These are phyloP conservation scores for Girardia tigrina DNA, from an alignment of 2,888 invertebrate species.

Conservation along the genomic window DNA sequence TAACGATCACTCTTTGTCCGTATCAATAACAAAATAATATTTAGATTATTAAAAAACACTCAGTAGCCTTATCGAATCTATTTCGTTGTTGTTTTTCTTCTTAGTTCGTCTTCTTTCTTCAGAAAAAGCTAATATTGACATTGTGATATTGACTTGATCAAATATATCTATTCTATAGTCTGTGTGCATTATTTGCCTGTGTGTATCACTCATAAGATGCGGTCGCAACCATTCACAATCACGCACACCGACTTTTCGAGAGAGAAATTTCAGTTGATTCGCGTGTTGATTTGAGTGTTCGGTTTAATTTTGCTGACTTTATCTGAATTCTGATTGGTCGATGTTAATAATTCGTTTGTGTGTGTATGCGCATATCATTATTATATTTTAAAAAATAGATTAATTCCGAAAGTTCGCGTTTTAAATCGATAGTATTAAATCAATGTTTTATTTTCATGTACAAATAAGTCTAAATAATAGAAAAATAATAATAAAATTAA, in stretches of 20 bases:
- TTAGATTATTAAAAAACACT: constrained; percentile 19
- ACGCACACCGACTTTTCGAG: not conserved
- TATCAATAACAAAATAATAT: constrained; percentile 23
- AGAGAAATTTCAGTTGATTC: not conserved
- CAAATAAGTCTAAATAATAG: not conserved
- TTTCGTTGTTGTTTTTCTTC: constrained; percentile 23
- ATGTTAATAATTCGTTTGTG: not conserved
- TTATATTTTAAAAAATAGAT: not conserved
- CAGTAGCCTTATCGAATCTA: constrained; percentile 23
- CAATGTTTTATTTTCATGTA: no score
- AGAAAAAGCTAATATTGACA: constrained; percentile 23
- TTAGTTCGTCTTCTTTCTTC: constrained; percentile 23
- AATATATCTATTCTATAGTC: constrained; percentile 10
- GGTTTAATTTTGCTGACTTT: not conserved
- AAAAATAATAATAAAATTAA: not conserved
- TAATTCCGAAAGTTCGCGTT: not conserved
- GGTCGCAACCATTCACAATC: constrained; percentile 12
- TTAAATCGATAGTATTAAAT: not conserved
- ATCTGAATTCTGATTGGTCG: not conserved
- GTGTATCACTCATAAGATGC: not conserved
- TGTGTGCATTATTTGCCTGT: constrained; percentile 13
- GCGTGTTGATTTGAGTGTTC: not conserved
- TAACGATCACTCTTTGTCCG: not conserved
- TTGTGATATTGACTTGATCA: constrained; percentile 23
- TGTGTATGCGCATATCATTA: not conserved